A percentile compares a stretch with the other conserved stretches of the same genome.
These are phyloP conservation scores for Carapus acus DNA, from an alignment of 2,797 vertebrate species.

Conservation along the genomic window DNA sequence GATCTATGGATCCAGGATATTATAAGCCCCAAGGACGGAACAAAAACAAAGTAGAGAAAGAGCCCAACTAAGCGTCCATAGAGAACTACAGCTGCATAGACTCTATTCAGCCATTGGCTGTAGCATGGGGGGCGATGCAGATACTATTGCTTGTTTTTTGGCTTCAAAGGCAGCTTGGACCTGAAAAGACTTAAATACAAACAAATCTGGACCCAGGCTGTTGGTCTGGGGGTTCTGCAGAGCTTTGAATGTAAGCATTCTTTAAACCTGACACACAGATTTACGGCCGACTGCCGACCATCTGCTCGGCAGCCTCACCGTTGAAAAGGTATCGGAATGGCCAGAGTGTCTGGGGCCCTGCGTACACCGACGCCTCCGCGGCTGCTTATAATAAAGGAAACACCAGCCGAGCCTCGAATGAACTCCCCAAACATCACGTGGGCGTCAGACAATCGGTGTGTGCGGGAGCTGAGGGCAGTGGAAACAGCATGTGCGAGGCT, in stretches of 20 bases:
- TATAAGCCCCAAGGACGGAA: too few species aligned
- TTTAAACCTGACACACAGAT: slow-evolving; percentile 45
- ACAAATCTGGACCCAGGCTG: slow-evolving; percentile 23
- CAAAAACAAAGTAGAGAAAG: too few species aligned
- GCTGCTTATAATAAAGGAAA: slow-evolving; percentile 32
- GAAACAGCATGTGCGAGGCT: too few species aligned
- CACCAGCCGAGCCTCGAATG: slow-evolving; percentile 29
- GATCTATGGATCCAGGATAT: too few species aligned
- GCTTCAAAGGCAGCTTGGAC: slow-evolving; percentile 26
- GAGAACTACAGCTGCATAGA: too few species aligned
- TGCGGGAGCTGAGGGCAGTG: too few species aligned
- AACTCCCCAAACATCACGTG: slow-evolving; percentile 22
- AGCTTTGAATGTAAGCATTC: slow-evolving; percentile 27
- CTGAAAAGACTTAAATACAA: slow-evolving; percentile 23
- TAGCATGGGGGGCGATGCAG: slow-evolving; percentile 9
- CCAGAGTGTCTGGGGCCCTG: slow-evolving; percentile 26
- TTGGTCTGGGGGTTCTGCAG: slow-evolving; percentile 12
- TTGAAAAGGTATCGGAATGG: slow-evolving; percentile 40
- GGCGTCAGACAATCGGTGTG: slow-evolving; percentile 3
- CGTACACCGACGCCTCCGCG: slow-evolving; percentile 35
- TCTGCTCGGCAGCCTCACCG: slow-evolving; percentile 40
- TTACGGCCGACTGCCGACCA: slow-evolving; percentile 34
- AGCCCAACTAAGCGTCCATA: too few species aligned
- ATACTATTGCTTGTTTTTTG: slow-evolving; percentile 14
- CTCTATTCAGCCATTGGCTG: slow-evolving; percentile 10